Conservation (phyloP, 2,888 invertebrate genomes). For the Diarsia mendica region DNA sequence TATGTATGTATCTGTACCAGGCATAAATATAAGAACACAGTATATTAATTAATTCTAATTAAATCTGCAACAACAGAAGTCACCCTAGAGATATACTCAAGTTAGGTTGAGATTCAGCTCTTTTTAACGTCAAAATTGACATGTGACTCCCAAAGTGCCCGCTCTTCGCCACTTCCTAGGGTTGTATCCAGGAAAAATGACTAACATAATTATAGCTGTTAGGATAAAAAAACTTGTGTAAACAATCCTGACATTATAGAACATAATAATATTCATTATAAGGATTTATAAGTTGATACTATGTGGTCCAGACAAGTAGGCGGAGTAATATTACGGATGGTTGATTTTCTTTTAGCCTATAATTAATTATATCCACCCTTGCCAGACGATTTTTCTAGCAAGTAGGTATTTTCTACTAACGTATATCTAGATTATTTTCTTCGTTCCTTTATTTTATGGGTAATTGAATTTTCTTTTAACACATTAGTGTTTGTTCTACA, state of each 20-base stretch:
- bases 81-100: not conserved
- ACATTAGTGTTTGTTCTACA: not conserved
- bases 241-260: not conserved
- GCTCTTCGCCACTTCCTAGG: not conserved
- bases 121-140: not conserved
- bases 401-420: slow-evolving; percentile 1
- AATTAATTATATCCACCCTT: slow-evolving; percentile 23
- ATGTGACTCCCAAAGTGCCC: not conserved
- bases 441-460: slow-evolving; percentile 1
- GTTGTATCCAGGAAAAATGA: not conserved
- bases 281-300: not conserved
- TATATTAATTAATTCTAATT: too few relatives aligned
- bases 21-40: too few relatives aligned
- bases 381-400: not conserved
- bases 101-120: too few relatives aligned
- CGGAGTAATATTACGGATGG: slow-evolving; percentile 14
- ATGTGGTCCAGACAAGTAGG: slow-evolving; percentile 11
- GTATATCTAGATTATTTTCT: not conserved
- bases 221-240: not conserved
- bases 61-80: too few relatives aligned
- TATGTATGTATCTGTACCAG: too few relatives aligned
- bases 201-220: too few relatives aligned
- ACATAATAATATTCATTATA: not conserved
- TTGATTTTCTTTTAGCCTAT: slow-evolving; percentile 11
- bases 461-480: not conserved